Evolutionary conservation across 2,888 invertebrate genomes (phyloP).

Genomic region (Ypsolopha sequella): DNA sequence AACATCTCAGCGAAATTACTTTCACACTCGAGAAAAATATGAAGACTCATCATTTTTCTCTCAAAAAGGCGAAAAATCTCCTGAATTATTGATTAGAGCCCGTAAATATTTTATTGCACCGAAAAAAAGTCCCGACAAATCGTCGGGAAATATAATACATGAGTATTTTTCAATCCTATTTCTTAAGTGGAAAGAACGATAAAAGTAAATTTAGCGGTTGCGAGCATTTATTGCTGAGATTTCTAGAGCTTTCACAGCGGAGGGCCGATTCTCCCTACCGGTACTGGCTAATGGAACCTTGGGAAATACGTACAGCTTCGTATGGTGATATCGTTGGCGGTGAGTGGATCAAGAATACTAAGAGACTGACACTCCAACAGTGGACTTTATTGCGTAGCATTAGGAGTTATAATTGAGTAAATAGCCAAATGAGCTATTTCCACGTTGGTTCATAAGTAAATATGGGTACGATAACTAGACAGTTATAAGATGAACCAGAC

Average conservation of each 20-base stretch:
- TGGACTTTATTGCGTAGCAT: too few species aligned
- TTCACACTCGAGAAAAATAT: not conserved
- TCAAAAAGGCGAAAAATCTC: not conserved
- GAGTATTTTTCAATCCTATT: constrained; percentile 65
- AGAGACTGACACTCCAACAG: too few species aligned
- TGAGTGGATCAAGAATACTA: too few species aligned
- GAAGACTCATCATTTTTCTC: not conserved
- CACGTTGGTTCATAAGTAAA: too few species aligned
- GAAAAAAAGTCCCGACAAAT: constrained; percentile 49
- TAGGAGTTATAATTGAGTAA: too few species aligned
- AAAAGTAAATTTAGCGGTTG: constrained; percentile 64
- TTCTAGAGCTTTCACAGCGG: constrained; percentile 40
- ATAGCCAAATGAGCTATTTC: too few species aligned
- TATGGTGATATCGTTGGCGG: too few species aligned
- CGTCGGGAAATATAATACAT: constrained; percentile 60
- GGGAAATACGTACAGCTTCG: too few species aligned
- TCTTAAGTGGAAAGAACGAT: constrained; percentile 66
- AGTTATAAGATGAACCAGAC: too few species aligned
- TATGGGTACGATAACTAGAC: too few species aligned
- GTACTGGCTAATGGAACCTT: constrained; percentile 21
- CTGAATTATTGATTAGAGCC: constrained; percentile 56
- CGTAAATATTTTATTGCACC: constrained; percentile 64
- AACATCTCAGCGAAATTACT: too few species aligned
- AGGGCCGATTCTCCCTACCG: constrained; percentile 24
- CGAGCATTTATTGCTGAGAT: constrained; percentile 64